These are phyloP conservation scores for Sipha flava DNA, from an alignment of 1,140 invertebrate species.

Conservation along the genomic window DNA sequence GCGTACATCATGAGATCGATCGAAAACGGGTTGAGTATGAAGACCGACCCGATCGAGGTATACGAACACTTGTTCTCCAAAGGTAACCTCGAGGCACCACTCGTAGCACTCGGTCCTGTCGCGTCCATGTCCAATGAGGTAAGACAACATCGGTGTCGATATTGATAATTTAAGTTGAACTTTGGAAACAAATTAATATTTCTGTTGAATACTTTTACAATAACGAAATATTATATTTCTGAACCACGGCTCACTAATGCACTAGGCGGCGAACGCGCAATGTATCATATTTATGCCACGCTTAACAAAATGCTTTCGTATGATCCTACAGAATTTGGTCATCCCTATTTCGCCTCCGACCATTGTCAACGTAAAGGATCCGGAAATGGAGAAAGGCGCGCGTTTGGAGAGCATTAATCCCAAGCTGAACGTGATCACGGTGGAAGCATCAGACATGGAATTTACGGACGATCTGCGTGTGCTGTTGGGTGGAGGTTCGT, in stretches of 20 bases:
- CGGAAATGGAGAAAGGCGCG: neutral
- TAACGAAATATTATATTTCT: too few species aligned
- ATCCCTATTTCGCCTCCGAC: neutral
- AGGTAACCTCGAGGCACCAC: neutral
- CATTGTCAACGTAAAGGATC: neutral
- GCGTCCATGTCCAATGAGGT: constrained; percentile 2
- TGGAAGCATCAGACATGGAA: neutral
- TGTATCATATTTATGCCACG: too few species aligned
- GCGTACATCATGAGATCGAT: constrained; percentile 14
- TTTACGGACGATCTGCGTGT: neutral
- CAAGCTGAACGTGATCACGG: neutral
- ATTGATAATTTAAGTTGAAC: too few species aligned
- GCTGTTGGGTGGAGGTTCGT: neutral
- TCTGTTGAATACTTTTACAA: too few species aligned
- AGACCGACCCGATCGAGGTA: neutral
- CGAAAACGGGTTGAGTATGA: neutral
- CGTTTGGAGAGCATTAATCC: neutral
- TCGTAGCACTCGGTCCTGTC: neutral
- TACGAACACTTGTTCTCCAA: constrained; percentile 22
- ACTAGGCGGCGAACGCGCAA: too few species aligned
- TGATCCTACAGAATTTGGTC: constrained; percentile 6
- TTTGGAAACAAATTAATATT: too few species aligned
- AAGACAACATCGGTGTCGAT: neutral
- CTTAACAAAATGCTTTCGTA: too few species aligned
- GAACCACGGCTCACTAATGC: too few species aligned